phyloP scores from a whole-genome alignment of 2,888 invertebrate species.

The Trachelus stipa region DNA sequence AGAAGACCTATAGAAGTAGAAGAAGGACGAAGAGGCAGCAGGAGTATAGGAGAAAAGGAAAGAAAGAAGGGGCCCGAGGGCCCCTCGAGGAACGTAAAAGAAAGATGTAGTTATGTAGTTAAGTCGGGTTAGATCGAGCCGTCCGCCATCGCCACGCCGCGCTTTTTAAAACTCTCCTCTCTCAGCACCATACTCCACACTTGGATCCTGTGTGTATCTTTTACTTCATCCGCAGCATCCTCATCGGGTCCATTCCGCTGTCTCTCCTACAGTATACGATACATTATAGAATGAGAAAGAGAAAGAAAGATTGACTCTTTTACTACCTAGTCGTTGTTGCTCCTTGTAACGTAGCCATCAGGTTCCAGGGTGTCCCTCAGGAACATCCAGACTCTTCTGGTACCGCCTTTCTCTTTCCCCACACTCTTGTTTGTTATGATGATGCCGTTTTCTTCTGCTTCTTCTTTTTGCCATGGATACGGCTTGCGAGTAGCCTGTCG shows the following conservation, averaged over 20 bases:
- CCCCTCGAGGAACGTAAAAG: slow-evolving; percentile 52
- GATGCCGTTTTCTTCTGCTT: slow-evolving; percentile 6
- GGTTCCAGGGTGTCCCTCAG: not conserved
- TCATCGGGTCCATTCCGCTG: not conserved
- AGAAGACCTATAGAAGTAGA: slow-evolving; percentile 25
- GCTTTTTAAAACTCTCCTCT: slow-evolving; percentile 35
- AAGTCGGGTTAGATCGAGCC: slow-evolving; percentile 55
- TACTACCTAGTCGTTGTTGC: not conserved
- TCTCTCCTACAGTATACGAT: not conserved
- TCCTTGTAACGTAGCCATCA: not conserved
- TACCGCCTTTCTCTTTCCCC: not conserved
- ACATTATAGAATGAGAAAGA: slow-evolving; percentile 11
- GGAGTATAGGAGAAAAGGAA: slow-evolving; percentile 14
- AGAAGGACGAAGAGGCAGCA: slow-evolving; percentile 19
- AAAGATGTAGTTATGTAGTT: slow-evolving; percentile 64
- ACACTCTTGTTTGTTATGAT: slow-evolving; percentile 12
- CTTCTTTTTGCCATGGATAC: not conserved
- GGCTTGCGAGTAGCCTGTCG: slow-evolving; percentile 8
- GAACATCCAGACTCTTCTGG: not conserved
- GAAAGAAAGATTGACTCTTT: slow-evolving; percentile 9
- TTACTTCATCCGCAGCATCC: slow-evolving; percentile 11
- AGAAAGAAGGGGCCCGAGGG: slow-evolving; percentile 35
- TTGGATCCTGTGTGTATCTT: slow-evolving; percentile 1
- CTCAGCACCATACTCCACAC: slow-evolving; percentile 3
- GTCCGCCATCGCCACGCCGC: slow-evolving; percentile 56